Percentiles rank a stretch among this genome's conserved stretches.
These are phyloP conservation scores for Panagrolaimus sp. DNA, from an alignment of 1,140 invertebrate species.

Conservation along the genomic window DNA sequence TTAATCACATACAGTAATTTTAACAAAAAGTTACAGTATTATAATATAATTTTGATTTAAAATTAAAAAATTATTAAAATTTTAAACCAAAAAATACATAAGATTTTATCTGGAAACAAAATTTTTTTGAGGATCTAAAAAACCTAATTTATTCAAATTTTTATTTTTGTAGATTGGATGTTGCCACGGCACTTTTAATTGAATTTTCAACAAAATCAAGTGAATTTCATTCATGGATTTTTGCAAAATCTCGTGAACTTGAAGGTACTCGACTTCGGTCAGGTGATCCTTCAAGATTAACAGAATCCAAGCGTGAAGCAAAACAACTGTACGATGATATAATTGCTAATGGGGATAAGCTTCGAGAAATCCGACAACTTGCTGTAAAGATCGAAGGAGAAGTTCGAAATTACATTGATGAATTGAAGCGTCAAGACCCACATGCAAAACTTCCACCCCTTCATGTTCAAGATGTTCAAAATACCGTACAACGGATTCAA, in stretches of 20 bases:
- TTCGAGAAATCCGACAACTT: constrained; percentile 28
- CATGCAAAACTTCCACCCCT: background rate
- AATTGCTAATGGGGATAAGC: constrained; percentile 21
- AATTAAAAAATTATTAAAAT: no score
- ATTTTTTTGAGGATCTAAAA: no score
- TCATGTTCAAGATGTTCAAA: background rate
- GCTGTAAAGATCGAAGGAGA: constrained; percentile 31
- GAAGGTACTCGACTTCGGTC: constrained; percentile 16
- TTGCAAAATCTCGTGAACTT: constrained; percentile 25
- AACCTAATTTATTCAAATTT: no score
- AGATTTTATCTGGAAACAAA: no score
- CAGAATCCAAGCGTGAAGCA: background rate
- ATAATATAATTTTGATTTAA: no score
- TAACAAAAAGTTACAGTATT: no score
- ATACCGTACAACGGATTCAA: background rate
- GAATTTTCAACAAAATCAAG: constrained; percentile 35
- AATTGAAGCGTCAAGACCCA: constrained; percentile 23
- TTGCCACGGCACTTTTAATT: constrained; percentile 31
- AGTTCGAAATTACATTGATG: constrained; percentile 24
- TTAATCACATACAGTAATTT: no score
- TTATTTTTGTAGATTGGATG: no score
- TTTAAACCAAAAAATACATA: no score
- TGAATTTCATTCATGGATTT: constrained; percentile 35
- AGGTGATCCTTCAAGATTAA: constrained; percentile 10
- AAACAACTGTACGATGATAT: constrained; percentile 28